Base-by-base conservation (phyloP, 2,888 invertebrate species). In the Theodoxus fluviatilis region DNA sequence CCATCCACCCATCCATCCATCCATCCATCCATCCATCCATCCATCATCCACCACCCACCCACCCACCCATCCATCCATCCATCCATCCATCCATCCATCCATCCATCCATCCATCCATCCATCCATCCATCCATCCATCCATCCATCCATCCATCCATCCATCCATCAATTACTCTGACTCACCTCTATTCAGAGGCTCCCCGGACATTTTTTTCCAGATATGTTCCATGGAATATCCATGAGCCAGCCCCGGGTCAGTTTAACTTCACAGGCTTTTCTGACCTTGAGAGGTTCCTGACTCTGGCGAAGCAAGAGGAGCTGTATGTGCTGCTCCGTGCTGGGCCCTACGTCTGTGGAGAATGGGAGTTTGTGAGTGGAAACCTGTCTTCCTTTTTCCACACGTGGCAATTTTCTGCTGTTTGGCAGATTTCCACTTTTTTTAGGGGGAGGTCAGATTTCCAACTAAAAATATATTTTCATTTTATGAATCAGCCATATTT, bases 331-430 rank as follows among this genome's bases (percentile, higher is more conserved):
- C 87, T 96, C 0, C 89, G 96, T 35, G 92, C 94, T 0, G 96
- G 96, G 22, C 96, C 96, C 0, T 97, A 94, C 81, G 95, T 96
- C 78, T 95, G 95, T 86, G 94, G 93, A 18, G 96, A 97, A 89
- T 92, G 95, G 87, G 96, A 96, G 61, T 88, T 84, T 80, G 87
- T 87, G 75, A 84, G 83, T 78, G 28, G 28, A 47, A n/a, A 1
- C 22, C 12, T 9, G 25, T 12, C 43, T 43, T 15, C 15, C 43
- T 15, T 15, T 15, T 15, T 15, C 43, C 43, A 1, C 43, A 12
- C 12, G 1, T 43, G 18, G 18, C 43, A 15, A 18, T 43, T 43
- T 12, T 15, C 43, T 15, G 43, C 43, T 15, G 1, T 43, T 15
- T 43, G 15, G 15, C 18, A 15, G 15, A 15, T 1, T 18, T 43